These are phyloP conservation scores for Amphipoea oculea DNA, from an alignment of 2,888 invertebrate genomes.

Conservation along the genomic window DNA sequence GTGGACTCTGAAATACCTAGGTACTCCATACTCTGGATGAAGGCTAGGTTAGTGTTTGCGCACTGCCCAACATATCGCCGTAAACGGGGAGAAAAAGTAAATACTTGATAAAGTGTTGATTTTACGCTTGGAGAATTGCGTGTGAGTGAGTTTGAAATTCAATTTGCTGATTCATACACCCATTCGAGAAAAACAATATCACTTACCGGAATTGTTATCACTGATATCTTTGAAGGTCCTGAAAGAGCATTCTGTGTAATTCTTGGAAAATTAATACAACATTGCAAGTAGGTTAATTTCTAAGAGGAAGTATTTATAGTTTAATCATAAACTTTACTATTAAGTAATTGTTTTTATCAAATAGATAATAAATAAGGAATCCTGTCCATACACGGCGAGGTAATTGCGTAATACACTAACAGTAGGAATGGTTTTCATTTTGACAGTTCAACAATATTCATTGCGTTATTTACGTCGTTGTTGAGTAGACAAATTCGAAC, in stretches of 20 bases:
- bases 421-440: not conserved
- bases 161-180: constrained; percentile 26
- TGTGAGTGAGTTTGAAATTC: not conserved
- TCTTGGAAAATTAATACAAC: constrained; percentile 20
- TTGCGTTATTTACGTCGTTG: too few relatives aligned
- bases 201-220: constrained; percentile 3
- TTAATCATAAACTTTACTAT: not conserved
- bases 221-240: constrained; percentile 18
- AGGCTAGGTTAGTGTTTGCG: not conserved
- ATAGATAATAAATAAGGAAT: not conserved
- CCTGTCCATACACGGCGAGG: not conserved
- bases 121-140: constrained; percentile 3
- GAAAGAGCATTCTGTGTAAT: constrained; percentile 2
- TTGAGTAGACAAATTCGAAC: too few relatives aligned
- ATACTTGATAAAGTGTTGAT: not conserved
- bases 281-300: not conserved
- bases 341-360: not conserved
- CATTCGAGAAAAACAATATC: constrained; percentile 10
- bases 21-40: not conserved
- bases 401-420: not conserved
- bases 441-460: not conserved
- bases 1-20: constrained; percentile 1
- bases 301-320: not conserved
- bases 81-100: not conserved
- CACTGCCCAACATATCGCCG: not conserved